Evolutionary conservation across 1,140 invertebrate species (phyloP).

Genomic region (Heliothis subflexa): DNA sequence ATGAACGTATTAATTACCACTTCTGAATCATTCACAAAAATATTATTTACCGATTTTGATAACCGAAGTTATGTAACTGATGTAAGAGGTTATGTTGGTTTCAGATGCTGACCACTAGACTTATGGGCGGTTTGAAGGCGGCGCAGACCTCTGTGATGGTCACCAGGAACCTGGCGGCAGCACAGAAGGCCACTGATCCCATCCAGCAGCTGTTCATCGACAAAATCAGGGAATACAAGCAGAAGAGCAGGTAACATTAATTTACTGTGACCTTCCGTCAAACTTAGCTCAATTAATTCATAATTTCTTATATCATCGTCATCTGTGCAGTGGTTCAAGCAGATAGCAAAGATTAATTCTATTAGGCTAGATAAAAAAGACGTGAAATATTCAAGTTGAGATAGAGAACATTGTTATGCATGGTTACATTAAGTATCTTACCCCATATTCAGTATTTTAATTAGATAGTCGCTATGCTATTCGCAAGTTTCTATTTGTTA

Average conservation of each 20-base stretch:
- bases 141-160: conserved; percentile 76
- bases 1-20: neutral
- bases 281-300: conserved; percentile 7
- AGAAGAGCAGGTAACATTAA: conserved; percentile 82
- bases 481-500: too few species aligned
- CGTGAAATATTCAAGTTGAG: too few species aligned
- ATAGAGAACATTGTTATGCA: too few species aligned
- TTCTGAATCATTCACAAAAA: neutral
- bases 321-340: too few species aligned
- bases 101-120: conserved; percentile 82
- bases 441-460: too few species aligned
- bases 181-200: conserved; percentile 93
- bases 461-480: too few species aligned
- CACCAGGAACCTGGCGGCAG: conserved; percentile 89
- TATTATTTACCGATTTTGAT: conserved; percentile 21
- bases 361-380: too few species aligned
- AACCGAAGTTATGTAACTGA: conserved; percentile 75
- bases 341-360: too few species aligned
- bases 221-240: conserved; percentile 96
- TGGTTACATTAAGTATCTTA: too few species aligned
- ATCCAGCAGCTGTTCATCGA: conserved; percentile 97
- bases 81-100: conserved; percentile 75
- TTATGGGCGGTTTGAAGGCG: conserved; percentile 73
- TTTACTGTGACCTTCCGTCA: neutral
- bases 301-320: too few species aligned